A percentile compares a stretch with the other conserved stretches of the same genome.
phyloP scores from a whole-genome alignment of 1,140 invertebrate genomes.

The Tachypleus tridentatus region DNA sequence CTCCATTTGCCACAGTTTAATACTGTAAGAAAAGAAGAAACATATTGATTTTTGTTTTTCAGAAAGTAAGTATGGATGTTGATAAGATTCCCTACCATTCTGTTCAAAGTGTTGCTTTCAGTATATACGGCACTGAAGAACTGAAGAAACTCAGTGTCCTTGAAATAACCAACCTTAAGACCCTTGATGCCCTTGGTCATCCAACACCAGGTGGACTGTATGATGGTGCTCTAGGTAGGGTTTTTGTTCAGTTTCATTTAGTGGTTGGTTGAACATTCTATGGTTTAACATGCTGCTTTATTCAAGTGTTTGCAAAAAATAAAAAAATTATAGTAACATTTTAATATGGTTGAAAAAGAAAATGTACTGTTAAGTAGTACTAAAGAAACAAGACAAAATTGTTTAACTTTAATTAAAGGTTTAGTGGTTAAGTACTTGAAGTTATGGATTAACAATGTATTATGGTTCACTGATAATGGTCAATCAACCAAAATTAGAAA shows the following conservation, averaged over 20 bases:
- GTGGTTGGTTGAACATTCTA: not conserved
- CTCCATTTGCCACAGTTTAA: no score
- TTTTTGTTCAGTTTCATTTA: slow-evolving; percentile 7
- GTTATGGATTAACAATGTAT: no score
- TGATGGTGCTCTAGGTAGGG: slow-evolving; percentile 58
- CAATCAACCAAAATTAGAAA: no score
- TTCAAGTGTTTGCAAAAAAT: no score
- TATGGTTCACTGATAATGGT: no score
- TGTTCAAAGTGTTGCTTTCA: slow-evolving; percentile 14
- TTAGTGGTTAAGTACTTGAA: no score
- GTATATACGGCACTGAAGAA: slow-evolving; percentile 46
- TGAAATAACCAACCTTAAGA: slow-evolving; percentile 64
- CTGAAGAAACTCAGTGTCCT: slow-evolving; percentile 74
- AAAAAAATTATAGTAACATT: no score
- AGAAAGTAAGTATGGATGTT: not conserved
- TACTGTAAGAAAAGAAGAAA: no score
- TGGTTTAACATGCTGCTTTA: slow-evolving; percentile 1
- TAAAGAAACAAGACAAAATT: not conserved
- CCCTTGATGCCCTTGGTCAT: slow-evolving; percentile 75
- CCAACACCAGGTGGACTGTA: slow-evolving; percentile 71
- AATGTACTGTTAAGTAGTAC: not conserved
- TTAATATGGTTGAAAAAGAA: no score
- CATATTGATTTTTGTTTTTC: no score
- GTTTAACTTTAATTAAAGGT: not conserved
- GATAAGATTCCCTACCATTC: not conserved